A percentile compares a stretch with the other conserved stretches of the same genome.
Evolutionary conservation across 2,888 invertebrate genomes (phyloP).

Genomic region (Rhingia rostrata): DNA sequence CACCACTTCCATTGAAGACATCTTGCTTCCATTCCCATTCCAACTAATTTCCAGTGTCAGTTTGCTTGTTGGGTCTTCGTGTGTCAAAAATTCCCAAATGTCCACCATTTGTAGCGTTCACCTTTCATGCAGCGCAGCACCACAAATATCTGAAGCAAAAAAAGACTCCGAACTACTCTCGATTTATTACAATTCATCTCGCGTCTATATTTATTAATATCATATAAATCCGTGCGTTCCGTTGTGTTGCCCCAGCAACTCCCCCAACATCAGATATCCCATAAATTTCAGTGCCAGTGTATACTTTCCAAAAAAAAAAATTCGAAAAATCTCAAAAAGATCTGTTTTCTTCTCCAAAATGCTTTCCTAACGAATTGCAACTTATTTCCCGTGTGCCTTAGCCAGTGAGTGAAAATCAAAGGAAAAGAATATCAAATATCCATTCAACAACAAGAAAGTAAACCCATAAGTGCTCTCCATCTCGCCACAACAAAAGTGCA

Average conservation of each 20-base stretch:
- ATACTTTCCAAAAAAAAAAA: constrained; percentile 36
- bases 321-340: background rate
- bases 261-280: constrained; percentile 12
- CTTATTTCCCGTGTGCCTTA: constrained; percentile 61
- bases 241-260: constrained; percentile 19
- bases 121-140: constrained; percentile 72
- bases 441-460: constrained; percentile 30
- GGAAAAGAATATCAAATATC: constrained; percentile 33
- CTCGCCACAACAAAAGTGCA: constrained; percentile 54
- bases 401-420: constrained; percentile 47
- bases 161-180: constrained; percentile 58
- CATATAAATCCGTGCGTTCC: constrained; percentile 28
- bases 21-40: constrained; percentile 35
- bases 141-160: constrained; percentile 38
- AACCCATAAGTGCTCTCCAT: constrained; percentile 23
- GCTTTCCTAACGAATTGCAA: constrained; percentile 48
- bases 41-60: constrained; percentile 50
- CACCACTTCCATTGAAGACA: constrained; percentile 13
- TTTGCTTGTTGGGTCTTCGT: constrained; percentile 63
- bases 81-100: constrained; percentile 72
- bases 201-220: constrained; percentile 30
- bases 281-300: constrained; percentile 54
- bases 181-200: constrained; percentile 29
- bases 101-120: constrained; percentile 75
- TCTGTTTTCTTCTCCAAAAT: constrained; percentile 22